Percentiles rank a stretch among this genome's conserved stretches.
Conservation (phyloP, 2,888 invertebrate genomes). For the Falcaria lacertinaria region DNA sequence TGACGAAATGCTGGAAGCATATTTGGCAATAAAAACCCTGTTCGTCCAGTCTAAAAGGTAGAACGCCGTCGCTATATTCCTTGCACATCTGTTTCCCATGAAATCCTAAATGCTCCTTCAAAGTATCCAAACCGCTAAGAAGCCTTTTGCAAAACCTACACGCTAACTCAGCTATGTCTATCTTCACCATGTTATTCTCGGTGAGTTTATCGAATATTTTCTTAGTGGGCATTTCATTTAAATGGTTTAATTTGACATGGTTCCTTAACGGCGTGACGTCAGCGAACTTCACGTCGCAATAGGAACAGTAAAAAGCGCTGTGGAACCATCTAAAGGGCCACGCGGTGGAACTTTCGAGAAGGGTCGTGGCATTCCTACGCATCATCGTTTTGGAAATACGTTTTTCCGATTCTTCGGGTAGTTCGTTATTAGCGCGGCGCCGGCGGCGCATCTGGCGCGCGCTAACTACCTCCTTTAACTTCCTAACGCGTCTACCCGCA, state of each 20-base stretch:
- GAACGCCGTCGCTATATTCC: conserved; percentile 59
- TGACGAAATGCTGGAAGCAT: conserved; percentile 43
- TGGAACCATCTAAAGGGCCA: conserved; percentile 72
- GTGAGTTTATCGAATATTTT: conserved; percentile 59
- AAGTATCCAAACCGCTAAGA: conserved; percentile 37
- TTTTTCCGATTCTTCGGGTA: conserved; percentile 63
- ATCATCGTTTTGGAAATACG: conserved; percentile 68
- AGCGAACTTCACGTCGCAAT: conserved; percentile 57
- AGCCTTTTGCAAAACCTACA: conserved; percentile 51
- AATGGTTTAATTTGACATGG: conserved; percentile 46
- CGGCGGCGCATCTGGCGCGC: conserved; percentile 68
- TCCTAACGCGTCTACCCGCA: conserved; percentile 48
- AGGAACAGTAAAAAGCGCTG: conserved; percentile 62
- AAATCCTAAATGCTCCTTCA: conserved; percentile 51
- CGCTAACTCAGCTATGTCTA: conserved; percentile 53
- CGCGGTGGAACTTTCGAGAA: conserved; percentile 64
- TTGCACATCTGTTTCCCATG: conserved; percentile 44
- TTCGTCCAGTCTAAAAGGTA: conserved; percentile 60
- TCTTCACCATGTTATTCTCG: conserved; percentile 70
- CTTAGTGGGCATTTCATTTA: conserved; percentile 44
- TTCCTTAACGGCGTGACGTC: conserved; percentile 46
- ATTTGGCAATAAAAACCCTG: conserved; percentile 54
- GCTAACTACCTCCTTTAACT: conserved; percentile 65
- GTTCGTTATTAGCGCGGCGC: conserved; percentile 63
- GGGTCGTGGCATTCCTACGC: conserved; percentile 58